Evolutionary conservation across 2,888 invertebrate species (phyloP).

Genomic region (Tanaodytes sp.): DNA sequence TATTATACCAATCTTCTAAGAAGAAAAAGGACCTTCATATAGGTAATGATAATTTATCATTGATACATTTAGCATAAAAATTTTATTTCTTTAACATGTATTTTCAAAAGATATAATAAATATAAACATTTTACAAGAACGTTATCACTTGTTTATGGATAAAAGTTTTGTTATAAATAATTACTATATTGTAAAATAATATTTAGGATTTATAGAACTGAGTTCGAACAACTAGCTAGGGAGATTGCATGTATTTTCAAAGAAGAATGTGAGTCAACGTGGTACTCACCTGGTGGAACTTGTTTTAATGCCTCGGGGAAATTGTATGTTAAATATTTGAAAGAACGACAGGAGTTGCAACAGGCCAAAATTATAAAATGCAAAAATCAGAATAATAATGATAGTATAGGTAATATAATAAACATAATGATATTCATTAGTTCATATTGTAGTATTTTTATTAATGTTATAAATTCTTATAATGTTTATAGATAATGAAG

Average conservation of each 20-base stretch:
- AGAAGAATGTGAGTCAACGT: constrained; percentile 1
- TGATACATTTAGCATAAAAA: background rate
- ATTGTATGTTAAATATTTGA: constrained; percentile 10
- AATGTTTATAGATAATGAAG: no score
- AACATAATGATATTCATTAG: no score
- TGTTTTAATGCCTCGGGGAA: constrained; percentile 24
- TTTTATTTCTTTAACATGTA: no score
- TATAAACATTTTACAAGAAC: no score
- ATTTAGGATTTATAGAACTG: constrained; percentile 11
- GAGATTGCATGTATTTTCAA: constrained; percentile 18
- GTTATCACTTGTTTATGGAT: no score
- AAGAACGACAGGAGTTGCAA: constrained; percentile 14
- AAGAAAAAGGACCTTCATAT: background rate
- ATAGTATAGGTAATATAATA: no score
- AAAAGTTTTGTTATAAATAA: no score
- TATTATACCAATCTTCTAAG: background rate
- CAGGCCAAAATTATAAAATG: no score
- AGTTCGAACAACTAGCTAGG: constrained; percentile 3
- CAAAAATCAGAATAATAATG: no score
- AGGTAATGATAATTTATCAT: background rate
- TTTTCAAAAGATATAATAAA: no score
- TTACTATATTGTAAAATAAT: background rate
- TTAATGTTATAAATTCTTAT: no score
- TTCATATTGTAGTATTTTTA: no score
- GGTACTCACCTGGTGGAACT: constrained; percentile 2